Evolutionary conservation across 2,113 vertebrate genomes (phyloP).

Genomic region (Lates calcarifer): DNA sequence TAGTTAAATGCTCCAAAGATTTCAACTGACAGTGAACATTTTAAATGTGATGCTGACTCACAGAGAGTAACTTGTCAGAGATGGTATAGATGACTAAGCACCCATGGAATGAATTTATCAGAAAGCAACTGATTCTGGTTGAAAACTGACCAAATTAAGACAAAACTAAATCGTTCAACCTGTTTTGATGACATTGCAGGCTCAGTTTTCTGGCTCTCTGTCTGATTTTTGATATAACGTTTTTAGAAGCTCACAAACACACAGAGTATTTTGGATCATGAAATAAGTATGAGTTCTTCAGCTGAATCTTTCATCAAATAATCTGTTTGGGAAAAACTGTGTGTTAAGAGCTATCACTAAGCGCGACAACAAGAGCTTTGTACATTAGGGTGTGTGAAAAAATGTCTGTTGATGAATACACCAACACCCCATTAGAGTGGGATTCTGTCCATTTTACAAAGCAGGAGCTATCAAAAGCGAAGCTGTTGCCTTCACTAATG

Average conservation of each 20-base stretch:
- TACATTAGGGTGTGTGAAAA: slow-evolving; percentile 31
- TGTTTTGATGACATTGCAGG: slow-evolving; percentile 16
- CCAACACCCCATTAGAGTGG: slow-evolving; percentile 59
- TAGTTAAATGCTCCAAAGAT: neutral
- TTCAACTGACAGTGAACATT: neutral
- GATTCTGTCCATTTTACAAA: slow-evolving; percentile 63
- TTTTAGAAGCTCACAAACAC: slow-evolving; percentile 5
- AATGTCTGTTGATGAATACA: slow-evolving; percentile 52
- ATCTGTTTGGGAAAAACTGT: slow-evolving; percentile 15
- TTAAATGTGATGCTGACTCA: slow-evolving; percentile 19
- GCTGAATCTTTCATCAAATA: slow-evolving; percentile 34
- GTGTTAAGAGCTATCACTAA: slow-evolving; percentile 22
- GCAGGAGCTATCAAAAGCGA: slow-evolving; percentile 59
- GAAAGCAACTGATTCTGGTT: slow-evolving; percentile 19
- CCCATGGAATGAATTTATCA: slow-evolving; percentile 1
- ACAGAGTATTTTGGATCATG: slow-evolving; percentile 18
- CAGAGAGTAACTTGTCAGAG: slow-evolving; percentile 16
- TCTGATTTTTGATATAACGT: neutral
- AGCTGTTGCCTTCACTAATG: slow-evolving; percentile 67
- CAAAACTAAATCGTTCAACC: slow-evolving; percentile 22
- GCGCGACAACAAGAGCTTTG: slow-evolving; percentile 53
- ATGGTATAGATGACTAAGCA: slow-evolving; percentile 46
- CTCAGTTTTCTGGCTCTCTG: neutral
- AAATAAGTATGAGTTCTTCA: slow-evolving; percentile 23
- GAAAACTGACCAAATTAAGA: slow-evolving; percentile 3